phyloP scores from a whole-genome alignment of 2,113 vertebrate species.

The Spea bombifrons region DNA sequence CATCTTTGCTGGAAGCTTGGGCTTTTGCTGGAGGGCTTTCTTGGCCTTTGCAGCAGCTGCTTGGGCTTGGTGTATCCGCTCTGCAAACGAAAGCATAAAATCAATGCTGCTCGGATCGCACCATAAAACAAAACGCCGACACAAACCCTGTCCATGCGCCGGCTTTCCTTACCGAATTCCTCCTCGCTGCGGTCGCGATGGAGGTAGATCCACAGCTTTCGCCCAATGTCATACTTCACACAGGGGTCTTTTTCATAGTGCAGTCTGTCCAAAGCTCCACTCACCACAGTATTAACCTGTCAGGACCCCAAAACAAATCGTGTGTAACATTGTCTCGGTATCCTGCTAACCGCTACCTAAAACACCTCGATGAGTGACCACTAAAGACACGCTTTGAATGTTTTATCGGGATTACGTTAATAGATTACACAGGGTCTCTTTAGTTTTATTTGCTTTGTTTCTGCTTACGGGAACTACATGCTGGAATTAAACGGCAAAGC shows the following conservation, averaged over 20 bases:
- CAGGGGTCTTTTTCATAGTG: conserved; percentile 98
- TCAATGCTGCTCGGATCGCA: neutral
- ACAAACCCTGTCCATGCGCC: neutral
- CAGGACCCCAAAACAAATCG: no score
- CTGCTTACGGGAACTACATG: no score
- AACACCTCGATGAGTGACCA: no score
- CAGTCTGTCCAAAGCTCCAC: conserved; percentile 88
- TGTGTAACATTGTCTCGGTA: no score
- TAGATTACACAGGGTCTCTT: no score
- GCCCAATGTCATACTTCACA: conserved; percentile 94
- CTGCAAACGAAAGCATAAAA: conserved; percentile 61
- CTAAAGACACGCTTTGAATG: no score
- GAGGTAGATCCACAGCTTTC: conserved; percentile 96
- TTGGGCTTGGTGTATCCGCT: conserved; percentile 95
- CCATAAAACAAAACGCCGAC: no score
- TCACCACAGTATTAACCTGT: conserved; percentile 96
- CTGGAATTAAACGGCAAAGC: no score
- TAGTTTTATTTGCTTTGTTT: no score
- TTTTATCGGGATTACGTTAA: no score
- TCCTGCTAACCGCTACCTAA: no score
- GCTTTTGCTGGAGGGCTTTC: conserved; percentile 95
- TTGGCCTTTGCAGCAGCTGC: conserved; percentile 95
- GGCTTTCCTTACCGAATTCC: conserved; percentile 81
- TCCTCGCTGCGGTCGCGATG: conserved; percentile 91
- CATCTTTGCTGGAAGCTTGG: conserved; percentile 86